A percentile compares a stretch with the other conserved stretches of the same genome.
Evolutionary conservation across 2,113 vertebrate genomes (phyloP).

Genomic region (Ctenodactylus gundi): DNA sequence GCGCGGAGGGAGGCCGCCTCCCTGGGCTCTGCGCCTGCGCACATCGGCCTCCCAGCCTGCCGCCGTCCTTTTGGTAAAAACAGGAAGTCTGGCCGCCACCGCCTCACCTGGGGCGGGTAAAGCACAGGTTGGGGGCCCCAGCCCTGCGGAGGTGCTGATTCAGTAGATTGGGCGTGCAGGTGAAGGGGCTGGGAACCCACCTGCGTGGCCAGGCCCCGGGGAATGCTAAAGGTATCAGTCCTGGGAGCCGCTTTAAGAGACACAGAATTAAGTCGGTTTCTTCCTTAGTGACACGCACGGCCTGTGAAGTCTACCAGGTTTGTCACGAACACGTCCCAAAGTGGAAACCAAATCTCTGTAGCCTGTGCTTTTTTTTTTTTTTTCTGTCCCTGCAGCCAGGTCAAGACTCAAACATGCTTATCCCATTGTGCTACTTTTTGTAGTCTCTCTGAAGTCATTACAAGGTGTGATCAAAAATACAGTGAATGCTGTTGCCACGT

Average conservation of each 20-base stretch:
- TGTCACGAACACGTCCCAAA: background rate
- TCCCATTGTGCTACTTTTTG: too few relatives aligned
- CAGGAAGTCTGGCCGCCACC: background rate
- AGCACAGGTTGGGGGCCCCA: background rate
- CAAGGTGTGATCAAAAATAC: too few relatives aligned
- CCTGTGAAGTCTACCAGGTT: background rate
- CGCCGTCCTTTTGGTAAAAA: background rate
- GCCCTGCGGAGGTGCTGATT: background rate
- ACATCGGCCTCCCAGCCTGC: background rate
- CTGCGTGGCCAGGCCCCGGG: too few relatives aligned
- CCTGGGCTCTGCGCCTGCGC: fast-evolving
- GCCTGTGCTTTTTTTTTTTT: background rate
- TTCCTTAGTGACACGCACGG: background rate
- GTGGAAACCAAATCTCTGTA: background rate
- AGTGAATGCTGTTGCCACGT: too few relatives aligned
- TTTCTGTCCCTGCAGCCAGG: background rate
- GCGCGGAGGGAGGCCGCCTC: background rate
- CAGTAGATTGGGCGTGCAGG: background rate
- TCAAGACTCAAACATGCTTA: too few relatives aligned
- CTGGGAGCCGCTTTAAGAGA: background rate
- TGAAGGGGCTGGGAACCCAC: background rate
- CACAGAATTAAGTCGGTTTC: too few relatives aligned
- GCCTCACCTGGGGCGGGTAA: background rate
- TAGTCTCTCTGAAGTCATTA: too few relatives aligned
- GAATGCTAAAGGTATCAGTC: background rate